Conservation (phyloP, 2,113 vertebrate species). For the Lampris megalopsis region DNA sequence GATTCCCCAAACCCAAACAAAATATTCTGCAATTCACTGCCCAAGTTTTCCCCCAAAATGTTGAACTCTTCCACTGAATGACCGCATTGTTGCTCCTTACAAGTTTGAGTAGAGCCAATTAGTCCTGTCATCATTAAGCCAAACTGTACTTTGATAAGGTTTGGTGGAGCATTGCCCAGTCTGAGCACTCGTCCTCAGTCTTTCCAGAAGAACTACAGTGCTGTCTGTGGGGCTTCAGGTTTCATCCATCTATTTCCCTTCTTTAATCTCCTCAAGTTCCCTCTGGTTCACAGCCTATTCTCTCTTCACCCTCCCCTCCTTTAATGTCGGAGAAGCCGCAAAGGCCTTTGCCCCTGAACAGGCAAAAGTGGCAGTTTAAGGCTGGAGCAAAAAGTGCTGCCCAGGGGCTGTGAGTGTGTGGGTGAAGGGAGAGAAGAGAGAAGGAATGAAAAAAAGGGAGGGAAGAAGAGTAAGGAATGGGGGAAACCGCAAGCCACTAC, state of each 20-base stretch:
- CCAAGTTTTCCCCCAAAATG: constrained; percentile 29
- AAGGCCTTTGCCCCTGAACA: constrained; percentile 56
- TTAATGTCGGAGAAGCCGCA: constrained; percentile 62
- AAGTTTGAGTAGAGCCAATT: constrained; percentile 48
- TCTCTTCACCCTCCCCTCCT: constrained; percentile 39
- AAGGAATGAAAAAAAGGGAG: constrained; percentile 44
- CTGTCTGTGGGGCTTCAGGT: constrained; percentile 28
- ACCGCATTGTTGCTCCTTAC: constrained; percentile 21
- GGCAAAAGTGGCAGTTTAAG: constrained; percentile 64
- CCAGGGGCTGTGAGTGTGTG: constrained; percentile 58
- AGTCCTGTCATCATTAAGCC: constrained; percentile 13
- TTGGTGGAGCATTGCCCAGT: constrained; percentile 17
- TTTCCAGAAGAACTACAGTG: constrained; percentile 42
- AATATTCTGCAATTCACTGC: constrained; percentile 31
- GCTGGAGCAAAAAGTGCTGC: constrained; percentile 64
- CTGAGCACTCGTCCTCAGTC: constrained; percentile 57
- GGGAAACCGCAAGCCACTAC: constrained; percentile 73
- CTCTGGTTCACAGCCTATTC: constrained; percentile 23
- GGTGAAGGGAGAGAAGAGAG: constrained; percentile 63
- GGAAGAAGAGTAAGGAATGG: constrained; percentile 58
- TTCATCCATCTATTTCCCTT: constrained; percentile 54
- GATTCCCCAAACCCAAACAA: constrained; percentile 38
- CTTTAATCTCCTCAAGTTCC: constrained; percentile 39
- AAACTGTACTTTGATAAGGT: constrained; percentile 29
- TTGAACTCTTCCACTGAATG: constrained; percentile 54